Evolutionary conservation across 2,888 invertebrate genomes (phyloP).

Genomic region (Pammene aurita): DNA sequence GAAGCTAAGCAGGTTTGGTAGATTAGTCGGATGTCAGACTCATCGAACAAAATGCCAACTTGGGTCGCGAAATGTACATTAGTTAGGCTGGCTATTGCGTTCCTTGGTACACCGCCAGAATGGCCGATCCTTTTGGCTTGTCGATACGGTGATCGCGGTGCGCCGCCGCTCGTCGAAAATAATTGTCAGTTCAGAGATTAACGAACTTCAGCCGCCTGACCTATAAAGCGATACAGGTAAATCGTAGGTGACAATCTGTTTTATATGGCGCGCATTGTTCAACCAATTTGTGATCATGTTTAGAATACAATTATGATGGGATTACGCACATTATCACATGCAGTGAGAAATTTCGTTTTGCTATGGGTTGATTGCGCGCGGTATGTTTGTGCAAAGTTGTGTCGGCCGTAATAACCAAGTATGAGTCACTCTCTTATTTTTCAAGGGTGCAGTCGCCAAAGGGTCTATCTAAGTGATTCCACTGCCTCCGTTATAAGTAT

Average conservation of each 20-base stretch:
- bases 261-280: constrained; percentile 11
- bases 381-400: neutral
- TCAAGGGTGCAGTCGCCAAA: too few relatives aligned
- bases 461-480: too few relatives aligned
- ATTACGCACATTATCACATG: neutral
- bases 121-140: constrained; percentile 81
- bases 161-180: constrained; percentile 74
- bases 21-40: constrained; percentile 48
- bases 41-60: constrained; percentile 73
- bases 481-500: too few relatives aligned
- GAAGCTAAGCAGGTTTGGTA: constrained; percentile 33
- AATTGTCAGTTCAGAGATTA: constrained; percentile 81
- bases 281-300: constrained; percentile 2
- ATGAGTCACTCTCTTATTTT: neutral
- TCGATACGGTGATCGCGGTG: constrained; percentile 74
- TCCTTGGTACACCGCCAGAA: constrained; percentile 82
- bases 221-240: constrained; percentile 64
- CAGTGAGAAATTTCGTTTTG: neutral
- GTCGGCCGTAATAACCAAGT: neutral
- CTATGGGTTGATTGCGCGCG: neutral
- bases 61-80: constrained; percentile 78
- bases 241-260: constrained; percentile 18
- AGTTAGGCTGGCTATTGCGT: constrained; percentile 76
- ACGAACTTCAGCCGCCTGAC: constrained; percentile 80
- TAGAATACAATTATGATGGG: neutral